Evolutionary conservation across 92 coral and sea anemone species (phyloP).

Genomic region (Umimayanthus chanpuru): DNA sequence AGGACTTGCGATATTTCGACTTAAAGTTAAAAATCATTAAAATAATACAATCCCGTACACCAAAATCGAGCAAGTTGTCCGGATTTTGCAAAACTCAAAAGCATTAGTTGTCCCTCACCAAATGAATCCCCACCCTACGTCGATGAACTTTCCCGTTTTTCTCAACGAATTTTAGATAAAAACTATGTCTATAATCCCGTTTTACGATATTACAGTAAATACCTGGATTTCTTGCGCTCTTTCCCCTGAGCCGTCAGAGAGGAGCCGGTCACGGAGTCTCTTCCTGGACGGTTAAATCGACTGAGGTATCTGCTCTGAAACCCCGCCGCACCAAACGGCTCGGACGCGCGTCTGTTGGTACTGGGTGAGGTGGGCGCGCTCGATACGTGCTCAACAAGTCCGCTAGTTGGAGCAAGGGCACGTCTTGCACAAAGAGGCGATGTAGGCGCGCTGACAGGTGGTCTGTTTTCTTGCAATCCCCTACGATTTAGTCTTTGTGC

Average conservation of each 20-base stretch:
- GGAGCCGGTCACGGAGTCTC: background rate
- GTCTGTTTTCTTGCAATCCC: slow-evolving; percentile 7
- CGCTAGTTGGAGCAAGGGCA: background rate
- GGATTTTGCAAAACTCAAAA: no score
- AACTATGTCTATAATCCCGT: background rate
- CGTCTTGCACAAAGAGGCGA: slow-evolving; percentile 15
- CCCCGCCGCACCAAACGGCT: slow-evolving; percentile 19
- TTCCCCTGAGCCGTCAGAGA: background rate
- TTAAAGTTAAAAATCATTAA: no score
- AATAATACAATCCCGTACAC: no score
- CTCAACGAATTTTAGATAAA: background rate
- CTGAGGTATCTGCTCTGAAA: slow-evolving; percentile 19
- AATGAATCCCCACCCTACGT: no score
- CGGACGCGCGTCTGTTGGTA: slow-evolving; percentile 28
- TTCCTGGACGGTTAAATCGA: background rate
- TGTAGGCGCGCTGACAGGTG: slow-evolving; percentile 17
- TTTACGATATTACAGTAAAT: background rate
- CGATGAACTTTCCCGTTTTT: background rate
- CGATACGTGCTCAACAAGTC: background rate
- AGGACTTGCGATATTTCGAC: no score
- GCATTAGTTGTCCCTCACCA: no score
- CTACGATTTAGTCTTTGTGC: background rate
- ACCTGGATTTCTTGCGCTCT: slow-evolving; percentile 38
- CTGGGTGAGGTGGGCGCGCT: slow-evolving; percentile 33
- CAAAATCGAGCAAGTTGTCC: no score